A percentile compares a stretch with the other conserved stretches of the same genome.
Conservation (phyloP, 1,140 invertebrate genomes). For the Drosophila takahashii region DNA sequence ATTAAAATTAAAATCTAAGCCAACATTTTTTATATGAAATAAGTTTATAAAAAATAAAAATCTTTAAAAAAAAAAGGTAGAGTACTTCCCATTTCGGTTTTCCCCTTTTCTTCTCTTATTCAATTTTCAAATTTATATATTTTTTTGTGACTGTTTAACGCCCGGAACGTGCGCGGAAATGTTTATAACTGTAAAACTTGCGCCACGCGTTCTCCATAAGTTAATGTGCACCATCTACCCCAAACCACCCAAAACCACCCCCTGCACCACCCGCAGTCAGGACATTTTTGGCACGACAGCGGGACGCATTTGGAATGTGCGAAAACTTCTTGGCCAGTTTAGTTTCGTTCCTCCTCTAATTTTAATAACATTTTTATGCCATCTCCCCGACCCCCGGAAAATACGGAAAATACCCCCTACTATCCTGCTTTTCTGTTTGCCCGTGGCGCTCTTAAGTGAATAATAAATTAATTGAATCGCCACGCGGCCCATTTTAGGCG, state of each 20-base stretch:
- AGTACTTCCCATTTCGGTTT: background rate
- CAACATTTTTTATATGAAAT: too few species aligned
- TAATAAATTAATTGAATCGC: constrained; percentile 82
- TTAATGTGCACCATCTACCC: constrained; percentile 7
- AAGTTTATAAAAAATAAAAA: too few species aligned
- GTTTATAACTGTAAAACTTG: constrained; percentile 69
- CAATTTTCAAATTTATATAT: constrained; percentile 30
- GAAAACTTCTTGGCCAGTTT: constrained; percentile 46
- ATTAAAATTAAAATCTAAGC: too few species aligned
- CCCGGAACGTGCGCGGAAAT: constrained; percentile 70
- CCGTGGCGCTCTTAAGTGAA: constrained; percentile 73
- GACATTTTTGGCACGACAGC: constrained; percentile 73
- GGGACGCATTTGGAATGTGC: constrained; percentile 56
- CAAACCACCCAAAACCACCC: background rate
- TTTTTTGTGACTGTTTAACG: constrained; percentile 49
- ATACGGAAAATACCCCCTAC: background rate
- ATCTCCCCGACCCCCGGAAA: background rate
- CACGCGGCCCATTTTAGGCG: constrained; percentile 68
- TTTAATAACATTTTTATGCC: constrained; percentile 80
- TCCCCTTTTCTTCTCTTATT: background rate
- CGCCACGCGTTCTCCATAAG: constrained; percentile 69
- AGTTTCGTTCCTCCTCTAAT: constrained; percentile 31
- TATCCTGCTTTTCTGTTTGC: background rate
- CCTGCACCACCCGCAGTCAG: constrained; percentile 27
- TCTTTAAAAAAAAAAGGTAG: background rate